Conservation (phyloP, 2,797 vertebrate species). For the Brachymystax lenok region DNA sequence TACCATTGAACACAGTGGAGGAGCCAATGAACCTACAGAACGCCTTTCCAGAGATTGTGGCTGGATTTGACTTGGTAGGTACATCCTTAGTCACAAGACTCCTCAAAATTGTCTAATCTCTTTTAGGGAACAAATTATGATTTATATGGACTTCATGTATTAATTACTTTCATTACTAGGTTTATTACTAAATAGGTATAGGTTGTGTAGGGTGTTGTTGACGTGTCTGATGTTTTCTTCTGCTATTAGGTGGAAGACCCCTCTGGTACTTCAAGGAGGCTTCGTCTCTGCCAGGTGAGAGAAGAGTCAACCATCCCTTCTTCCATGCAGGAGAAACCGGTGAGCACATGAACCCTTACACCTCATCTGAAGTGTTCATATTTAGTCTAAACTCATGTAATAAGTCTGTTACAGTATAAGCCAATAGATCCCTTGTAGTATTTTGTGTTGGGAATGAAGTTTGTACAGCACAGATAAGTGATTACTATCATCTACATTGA, state of each 20-base stretch:
- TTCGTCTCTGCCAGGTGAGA: slow-evolving; percentile 75
- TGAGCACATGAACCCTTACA: slow-evolving; percentile 59
- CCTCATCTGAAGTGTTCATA: background rate
- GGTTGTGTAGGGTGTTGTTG: background rate
- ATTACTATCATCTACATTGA: background rate
- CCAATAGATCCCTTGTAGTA: background rate
- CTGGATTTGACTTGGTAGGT: slow-evolving; percentile 91
- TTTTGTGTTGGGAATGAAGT: background rate
- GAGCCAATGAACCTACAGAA: slow-evolving; percentile 76
- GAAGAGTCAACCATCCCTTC: slow-evolving; percentile 77
- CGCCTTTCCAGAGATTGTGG: slow-evolving; percentile 82
- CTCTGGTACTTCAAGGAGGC: slow-evolving; percentile 84
- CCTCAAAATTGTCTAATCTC: background rate
- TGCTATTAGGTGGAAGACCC: slow-evolving; percentile 78
- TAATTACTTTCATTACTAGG: background rate
- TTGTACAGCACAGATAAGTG: background rate
- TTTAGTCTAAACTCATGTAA: background rate
- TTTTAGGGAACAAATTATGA: background rate
- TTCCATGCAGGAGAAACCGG: slow-evolving; percentile 94
- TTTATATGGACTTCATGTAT: background rate
- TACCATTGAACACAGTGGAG: slow-evolving; percentile 67
- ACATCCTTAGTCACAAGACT: background rate
- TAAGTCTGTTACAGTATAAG: background rate
- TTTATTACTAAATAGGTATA: background rate
- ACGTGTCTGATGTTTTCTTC: background rate